Evolutionary conservation across 1,140 invertebrate species (phyloP).

Genomic region (Drosophila kepulauana): DNA sequence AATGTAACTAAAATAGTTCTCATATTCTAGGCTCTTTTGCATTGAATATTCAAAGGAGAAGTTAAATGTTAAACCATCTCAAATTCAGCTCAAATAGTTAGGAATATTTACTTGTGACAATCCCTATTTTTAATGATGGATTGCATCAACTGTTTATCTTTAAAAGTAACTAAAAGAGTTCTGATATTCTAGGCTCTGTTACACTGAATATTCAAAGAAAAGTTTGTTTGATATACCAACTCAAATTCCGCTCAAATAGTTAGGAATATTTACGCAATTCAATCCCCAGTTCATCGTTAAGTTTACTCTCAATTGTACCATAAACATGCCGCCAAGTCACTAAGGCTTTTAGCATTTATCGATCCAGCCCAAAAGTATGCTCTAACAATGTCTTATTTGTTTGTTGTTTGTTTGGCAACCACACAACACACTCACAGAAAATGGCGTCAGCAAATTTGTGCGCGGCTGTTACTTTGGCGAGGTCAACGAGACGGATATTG

Average conservation of each 20-base stretch:
- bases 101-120: too few species aligned
- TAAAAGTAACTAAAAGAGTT: too few species aligned
- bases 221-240: background rate
- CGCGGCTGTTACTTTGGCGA: conserved; percentile 79
- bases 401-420: conserved; percentile 25
- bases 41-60: too few species aligned
- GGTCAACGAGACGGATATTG: conserved; percentile 68
- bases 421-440: conserved; percentile 46
- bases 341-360: conserved; percentile 8
- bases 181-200: too few species aligned
- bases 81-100: too few species aligned
- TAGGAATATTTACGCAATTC: background rate
- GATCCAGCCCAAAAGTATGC: conserved; percentile 61
- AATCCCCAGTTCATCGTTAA: conserved; percentile 1
- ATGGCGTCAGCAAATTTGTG: conserved; percentile 66
- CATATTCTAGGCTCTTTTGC: too few species aligned
- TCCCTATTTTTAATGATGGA: too few species aligned
- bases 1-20: too few species aligned
- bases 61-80: too few species aligned
- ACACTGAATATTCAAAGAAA: too few species aligned
- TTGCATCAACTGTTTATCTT: too few species aligned
- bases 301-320: background rate
- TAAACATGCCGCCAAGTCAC: background rate
- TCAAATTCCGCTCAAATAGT: background rate
- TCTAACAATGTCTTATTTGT: conserved; percentile 24